phyloP scores from a whole-genome alignment of 2,797 vertebrate species.

The Lagorchestes hirsutus region DNA sequence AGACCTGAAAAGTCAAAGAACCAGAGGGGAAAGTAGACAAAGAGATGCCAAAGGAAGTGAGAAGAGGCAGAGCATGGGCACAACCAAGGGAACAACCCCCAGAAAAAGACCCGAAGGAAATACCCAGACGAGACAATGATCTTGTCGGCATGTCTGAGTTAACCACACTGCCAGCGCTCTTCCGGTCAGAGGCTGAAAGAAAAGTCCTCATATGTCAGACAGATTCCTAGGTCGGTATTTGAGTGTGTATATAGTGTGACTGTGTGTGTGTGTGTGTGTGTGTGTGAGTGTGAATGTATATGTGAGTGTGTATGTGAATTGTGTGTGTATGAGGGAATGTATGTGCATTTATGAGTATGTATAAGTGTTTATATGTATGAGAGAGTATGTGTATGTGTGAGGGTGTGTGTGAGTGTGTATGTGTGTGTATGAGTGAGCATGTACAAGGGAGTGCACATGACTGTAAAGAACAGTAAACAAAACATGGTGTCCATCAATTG shows the following conservation, averaged over 20 bases:
- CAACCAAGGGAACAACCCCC: not conserved
- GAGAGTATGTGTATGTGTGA: too few relatives aligned
- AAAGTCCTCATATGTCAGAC: not conserved
- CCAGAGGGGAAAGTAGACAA: not conserved
- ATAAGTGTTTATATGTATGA: not conserved
- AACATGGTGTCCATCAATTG: not conserved
- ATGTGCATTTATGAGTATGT: not conserved
- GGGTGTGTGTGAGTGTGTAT: not conserved
- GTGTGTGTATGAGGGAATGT: not conserved
- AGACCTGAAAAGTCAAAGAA: not conserved
- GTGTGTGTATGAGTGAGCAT: too few relatives aligned
- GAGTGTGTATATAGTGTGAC: not conserved
- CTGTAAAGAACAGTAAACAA: not conserved
- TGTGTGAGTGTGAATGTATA: not conserved
- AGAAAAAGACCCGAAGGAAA: not conserved
- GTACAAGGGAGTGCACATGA: not conserved
- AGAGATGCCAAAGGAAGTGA: not conserved
- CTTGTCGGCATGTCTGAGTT: not conserved
- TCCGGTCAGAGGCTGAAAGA: not conserved
- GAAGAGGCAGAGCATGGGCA: not conserved
- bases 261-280: not conserved
- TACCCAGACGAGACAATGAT: rapidly evolving
- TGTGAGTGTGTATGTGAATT: not conserved
- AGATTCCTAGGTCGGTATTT: not conserved
- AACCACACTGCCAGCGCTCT: not conserved